These are phyloP conservation scores for Jacana jacana DNA, from an alignment of 2,113 vertebrate species.

Conservation along the genomic window DNA sequence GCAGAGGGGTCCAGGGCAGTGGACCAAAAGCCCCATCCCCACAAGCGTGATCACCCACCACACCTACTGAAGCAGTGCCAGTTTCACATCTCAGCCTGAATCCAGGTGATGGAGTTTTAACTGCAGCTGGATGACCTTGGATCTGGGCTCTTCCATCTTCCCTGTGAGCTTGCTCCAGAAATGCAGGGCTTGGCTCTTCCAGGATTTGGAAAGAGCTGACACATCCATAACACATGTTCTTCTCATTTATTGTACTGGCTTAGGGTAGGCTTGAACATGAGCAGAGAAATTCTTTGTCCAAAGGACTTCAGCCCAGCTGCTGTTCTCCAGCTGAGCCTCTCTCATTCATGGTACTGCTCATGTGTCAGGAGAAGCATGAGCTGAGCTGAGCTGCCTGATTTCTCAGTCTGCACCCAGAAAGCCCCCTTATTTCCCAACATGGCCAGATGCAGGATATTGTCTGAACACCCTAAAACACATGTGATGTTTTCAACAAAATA, in stretches of 20 bases:
- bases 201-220: neutral
- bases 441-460: neutral
- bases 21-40: neutral
- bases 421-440: neutral
- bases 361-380: neutral
- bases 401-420: neutral
- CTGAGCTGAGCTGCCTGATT: neutral
- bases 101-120: neutral
- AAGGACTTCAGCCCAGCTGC: neutral
- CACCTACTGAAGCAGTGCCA: neutral
- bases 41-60: neutral
- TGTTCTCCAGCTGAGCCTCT: neutral
- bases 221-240: neutral
- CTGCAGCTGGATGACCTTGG: neutral
- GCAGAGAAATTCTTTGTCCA: neutral
- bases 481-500: neutral
- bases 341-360: neutral
- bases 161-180: neutral
- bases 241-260: neutral
- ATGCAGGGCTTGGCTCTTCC: rapidly evolving
- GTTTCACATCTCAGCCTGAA: neutral
- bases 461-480: neutral
- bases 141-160: neutral
- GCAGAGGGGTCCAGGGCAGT: neutral
- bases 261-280: neutral